Evolutionary conservation across 1,140 invertebrate species (phyloP).

Genomic region (Aphelenchoides avenae): DNA sequence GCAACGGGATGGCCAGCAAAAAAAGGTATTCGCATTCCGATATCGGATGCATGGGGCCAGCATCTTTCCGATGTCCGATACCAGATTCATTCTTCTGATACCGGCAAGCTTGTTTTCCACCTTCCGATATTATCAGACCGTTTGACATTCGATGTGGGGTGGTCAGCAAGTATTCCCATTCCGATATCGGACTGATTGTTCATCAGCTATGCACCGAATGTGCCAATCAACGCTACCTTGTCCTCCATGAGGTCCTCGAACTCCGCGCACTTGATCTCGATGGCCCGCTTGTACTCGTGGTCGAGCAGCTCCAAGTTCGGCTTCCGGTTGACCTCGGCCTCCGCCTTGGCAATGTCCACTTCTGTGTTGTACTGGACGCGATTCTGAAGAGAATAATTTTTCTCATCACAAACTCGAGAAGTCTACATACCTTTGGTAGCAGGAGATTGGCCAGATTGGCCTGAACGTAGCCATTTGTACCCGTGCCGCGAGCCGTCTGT

Average conservation of each 20-base stretch:
- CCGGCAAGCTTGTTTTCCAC: too few relatives aligned
- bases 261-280: constrained; percentile 93
- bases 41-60: too few relatives aligned
- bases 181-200: too few relatives aligned
- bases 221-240: constrained; percentile 68
- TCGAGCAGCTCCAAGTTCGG: constrained; percentile 92
- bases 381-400: constrained; percentile 66
- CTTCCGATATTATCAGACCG: too few relatives aligned
- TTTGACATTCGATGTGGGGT: too few relatives aligned
- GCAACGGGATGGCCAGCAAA: too few relatives aligned
- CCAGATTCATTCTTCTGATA: too few relatives aligned
- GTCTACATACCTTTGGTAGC: constrained; percentile 65
- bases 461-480: constrained; percentile 96
- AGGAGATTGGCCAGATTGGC: constrained; percentile 84
- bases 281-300: constrained; percentile 87
- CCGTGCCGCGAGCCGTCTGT: constrained; percentile 86
- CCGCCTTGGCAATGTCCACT: constrained; percentile 78
- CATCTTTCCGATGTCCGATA: too few relatives aligned
- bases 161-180: too few relatives aligned
- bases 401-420: not conserved
- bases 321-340: constrained; percentile 75
- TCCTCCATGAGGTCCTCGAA: constrained; percentile 86
- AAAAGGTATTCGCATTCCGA: too few relatives aligned
- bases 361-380: constrained; percentile 82
- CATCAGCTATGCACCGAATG: too few relatives aligned